A percentile compares a stretch with the other conserved stretches of the same genome.
These are phyloP conservation scores for Megaceryle alcyon DNA, from an alignment of 2,797 vertebrate species.

Conservation along the genomic window DNA sequence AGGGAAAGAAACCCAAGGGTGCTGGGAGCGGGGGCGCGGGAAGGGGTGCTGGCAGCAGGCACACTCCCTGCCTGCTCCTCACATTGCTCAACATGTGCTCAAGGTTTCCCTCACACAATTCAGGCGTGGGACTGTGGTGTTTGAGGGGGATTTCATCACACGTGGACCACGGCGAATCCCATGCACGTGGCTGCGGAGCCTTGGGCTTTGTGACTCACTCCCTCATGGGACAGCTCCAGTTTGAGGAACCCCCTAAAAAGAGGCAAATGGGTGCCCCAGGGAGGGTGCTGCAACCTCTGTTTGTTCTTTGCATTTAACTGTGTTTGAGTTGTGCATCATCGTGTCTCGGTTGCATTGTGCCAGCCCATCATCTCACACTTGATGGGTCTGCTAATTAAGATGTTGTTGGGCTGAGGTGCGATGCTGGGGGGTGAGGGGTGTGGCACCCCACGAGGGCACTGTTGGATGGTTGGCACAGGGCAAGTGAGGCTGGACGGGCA, in stretches of 20 bases:
- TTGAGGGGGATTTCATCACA: background rate
- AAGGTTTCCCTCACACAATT: accelerated
- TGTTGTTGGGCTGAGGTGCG: background rate
- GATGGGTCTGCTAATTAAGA: background rate
- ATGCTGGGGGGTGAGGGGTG: accelerated
- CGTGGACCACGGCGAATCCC: accelerated
- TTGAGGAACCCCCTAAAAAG: background rate
- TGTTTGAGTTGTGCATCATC: accelerated
- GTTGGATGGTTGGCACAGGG: background rate
- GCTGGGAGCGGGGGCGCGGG: accelerated
- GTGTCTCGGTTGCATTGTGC: accelerated
- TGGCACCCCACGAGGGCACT: accelerated
- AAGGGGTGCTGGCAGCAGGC: background rate
- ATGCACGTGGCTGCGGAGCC: accelerated
- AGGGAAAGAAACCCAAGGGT: background rate
- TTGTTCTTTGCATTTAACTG: background rate
- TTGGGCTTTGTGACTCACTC: accelerated
- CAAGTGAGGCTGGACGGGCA: background rate
- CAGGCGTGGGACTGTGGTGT: accelerated
- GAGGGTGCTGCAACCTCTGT: background rate
- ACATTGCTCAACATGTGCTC: accelerated
- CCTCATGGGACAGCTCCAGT: accelerated
- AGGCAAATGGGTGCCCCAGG: accelerated
- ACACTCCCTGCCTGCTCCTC: accelerated
- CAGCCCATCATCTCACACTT: accelerated